Base-by-base conservation (phyloP, 1,140 invertebrate genomes). In the Drosophila bifasciata region DNA sequence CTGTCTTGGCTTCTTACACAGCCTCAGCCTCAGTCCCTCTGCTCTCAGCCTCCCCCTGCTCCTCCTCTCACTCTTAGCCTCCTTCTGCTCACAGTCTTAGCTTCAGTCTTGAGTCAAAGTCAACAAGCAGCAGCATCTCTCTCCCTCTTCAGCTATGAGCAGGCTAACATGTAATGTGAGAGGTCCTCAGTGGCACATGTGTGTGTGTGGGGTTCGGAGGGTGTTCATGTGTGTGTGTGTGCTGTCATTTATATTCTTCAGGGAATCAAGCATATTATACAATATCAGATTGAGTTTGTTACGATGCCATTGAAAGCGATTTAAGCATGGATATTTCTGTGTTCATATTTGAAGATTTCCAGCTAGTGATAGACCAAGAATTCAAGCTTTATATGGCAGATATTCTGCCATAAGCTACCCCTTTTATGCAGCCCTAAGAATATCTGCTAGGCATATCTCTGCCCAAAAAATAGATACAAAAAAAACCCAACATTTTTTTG, bases 41-140 rank as follows among this genome's bases (percentile, higher is more conserved):
- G 0, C 23, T 25, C 23, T 25, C 6, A 25, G 23, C 6, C 23
- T 25, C 23, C 6, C 5, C 19, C 19, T 21, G 0, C 19, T 2
- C 0, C 19, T 21, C 3, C 19, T 0, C 19, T 25, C 6, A 0
- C 23, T 23, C 23, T 23, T 25, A 25, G 23, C 6, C 32, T 13
- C 11, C 28, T 36, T 0, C 11, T 36, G 9, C 32, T 48, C n/a
- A 15, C 52, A 40, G 50, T 45, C 44, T 45, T 41, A 40, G 45
- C 32, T 77, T 67, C 48, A 60, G 43, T 50, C 36, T 67, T 67
- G 41, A 74, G 62, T 61, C 60, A 76, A 51, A 57, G 62, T 62
- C 64, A 81, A 68, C 71, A 70, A 51, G 52, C 69, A 58, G 46
- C 36, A 32, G 28, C 51, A 21, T 4, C 23, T 28, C 32, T 53